A percentile compares a stretch with the other conserved stretches of the same genome.
phyloP scores from a whole-genome alignment of 2,888 invertebrate species.

The Rhamphomyia laevipes region DNA sequence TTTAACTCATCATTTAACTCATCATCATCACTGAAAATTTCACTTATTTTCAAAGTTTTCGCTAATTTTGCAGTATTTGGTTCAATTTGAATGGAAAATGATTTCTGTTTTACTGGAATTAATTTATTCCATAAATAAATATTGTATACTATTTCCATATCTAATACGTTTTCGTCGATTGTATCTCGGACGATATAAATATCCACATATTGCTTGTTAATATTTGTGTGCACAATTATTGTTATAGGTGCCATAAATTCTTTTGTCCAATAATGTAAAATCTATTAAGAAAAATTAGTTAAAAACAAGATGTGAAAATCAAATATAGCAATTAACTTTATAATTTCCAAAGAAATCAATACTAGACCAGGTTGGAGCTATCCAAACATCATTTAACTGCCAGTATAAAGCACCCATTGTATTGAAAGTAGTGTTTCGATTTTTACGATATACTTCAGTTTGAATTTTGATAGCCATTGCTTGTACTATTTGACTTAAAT shows the following conservation, averaged over 20 bases:
- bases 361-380: slow-evolving; percentile 90
- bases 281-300: slow-evolving; percentile 18
- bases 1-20: slow-evolving; percentile 20
- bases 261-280: slow-evolving; percentile 73
- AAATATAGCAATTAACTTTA: slow-evolving; percentile 35
- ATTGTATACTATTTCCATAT: slow-evolving; percentile 43
- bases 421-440: slow-evolving; percentile 25
- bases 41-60: slow-evolving; percentile 24
- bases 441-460: slow-evolving; percentile 68
- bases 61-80: slow-evolving; percentile 33
- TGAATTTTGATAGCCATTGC: slow-evolving; percentile 78
- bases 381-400: slow-evolving; percentile 98
- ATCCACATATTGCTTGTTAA: slow-evolving; percentile 39
- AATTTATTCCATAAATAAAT: slow-evolving; percentile 48
- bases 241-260: slow-evolving; percentile 73
- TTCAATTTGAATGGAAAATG: slow-evolving; percentile 3
- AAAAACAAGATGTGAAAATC: too few species aligned
- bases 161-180: slow-evolving; percentile 32
- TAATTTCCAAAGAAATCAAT: slow-evolving; percentile 49
- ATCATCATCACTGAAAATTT: slow-evolving; percentile 21
- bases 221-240: slow-evolving; percentile 47
- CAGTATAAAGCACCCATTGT: slow-evolving; percentile 98
- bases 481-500: slow-evolving; percentile 81
- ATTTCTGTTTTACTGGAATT: slow-evolving; percentile 25
- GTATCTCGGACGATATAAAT: slow-evolving; percentile 56